Evolutionary conservation across 2,797 vertebrate species (phyloP).

Genomic region (Hafferia zeledoni): DNA sequence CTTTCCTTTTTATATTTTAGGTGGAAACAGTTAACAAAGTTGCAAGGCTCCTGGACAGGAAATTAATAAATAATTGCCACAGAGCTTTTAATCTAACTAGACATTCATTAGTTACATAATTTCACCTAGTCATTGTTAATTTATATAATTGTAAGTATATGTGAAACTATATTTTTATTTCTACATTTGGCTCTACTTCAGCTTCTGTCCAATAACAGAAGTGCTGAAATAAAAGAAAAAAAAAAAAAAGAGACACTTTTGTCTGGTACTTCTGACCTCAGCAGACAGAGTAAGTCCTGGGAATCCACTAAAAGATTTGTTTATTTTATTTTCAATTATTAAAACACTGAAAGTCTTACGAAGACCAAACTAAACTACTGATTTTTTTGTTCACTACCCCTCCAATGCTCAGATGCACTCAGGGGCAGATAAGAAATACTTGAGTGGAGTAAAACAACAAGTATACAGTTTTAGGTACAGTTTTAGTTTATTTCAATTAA

Average conservation of each 20-base stretch:
- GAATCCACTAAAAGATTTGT: background rate
- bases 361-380: background rate
- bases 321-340: background rate
- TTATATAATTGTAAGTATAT: background rate
- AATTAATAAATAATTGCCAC: background rate
- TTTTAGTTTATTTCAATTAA: background rate
- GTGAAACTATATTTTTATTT: background rate
- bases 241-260: background rate
- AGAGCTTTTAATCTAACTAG: background rate
- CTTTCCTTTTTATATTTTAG: background rate
- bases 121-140: background rate
- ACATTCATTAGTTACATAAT: background rate
- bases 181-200: background rate
- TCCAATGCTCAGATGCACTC: background rate
- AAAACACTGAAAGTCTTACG: background rate
- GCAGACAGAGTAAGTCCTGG: background rate
- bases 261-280: background rate
- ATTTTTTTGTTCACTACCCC: background rate
- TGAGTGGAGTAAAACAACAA: background rate
- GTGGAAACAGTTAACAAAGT: background rate
- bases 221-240: constrained; percentile 30
- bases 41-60: background rate
- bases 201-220: constrained; percentile 30
- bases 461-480: background rate
- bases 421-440: background rate